Base-by-base conservation (phyloP, 92 coral and sea anemone genomes). In the Palythoa heliodiscus region DNA sequence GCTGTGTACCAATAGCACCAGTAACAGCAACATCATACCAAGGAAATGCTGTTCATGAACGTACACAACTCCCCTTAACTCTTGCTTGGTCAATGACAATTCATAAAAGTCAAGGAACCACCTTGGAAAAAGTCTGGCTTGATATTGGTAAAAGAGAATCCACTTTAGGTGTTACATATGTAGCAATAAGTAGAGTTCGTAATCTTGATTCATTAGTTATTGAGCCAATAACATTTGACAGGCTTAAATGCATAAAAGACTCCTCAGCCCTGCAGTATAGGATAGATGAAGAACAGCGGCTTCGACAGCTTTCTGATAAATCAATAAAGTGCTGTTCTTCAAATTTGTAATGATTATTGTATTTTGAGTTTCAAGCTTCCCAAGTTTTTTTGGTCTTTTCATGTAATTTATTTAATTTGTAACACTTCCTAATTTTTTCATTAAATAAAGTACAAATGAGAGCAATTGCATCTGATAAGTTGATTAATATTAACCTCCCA, bases 81-180 rank as follows among this genome's bases (percentile, higher is more conserved):
- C 82, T 85, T 48, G 82, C 88, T 9, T 85, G 88, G 73, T 64
- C 82, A n/a, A 38, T 29, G 75, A 29, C 75, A 35, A 70, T 29
- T 15, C 47, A 70, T 70, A 29, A 73, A 70, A 83, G 69, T 74
- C 66, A 73, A 64, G 82, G 88, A 15, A 57, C 74, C 38, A 73
- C 88, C 12, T 24, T 74, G 37, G 74, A 73, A 14, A 86, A 86
- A 19, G 83, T 76, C 37, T 86, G 77, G 88, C 52, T 86, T 63
- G 76, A 58, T 71, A 70, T 83, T 17, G 87, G 80, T 12, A 16
- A 19, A 16, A 61, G 22, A 61, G 69, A 61, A 19, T 16, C 23
- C 69, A 61, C 69, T 61, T 61, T 74, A 75, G 76, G 83, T 17
- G 73, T 86, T 70, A 86, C 88, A 13, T 86, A 86, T 86, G 88